These are phyloP conservation scores for Akabosia matsudoensis DNA, from an alignment of 1,140 invertebrate genomes.

Conservation along the genomic window DNA sequence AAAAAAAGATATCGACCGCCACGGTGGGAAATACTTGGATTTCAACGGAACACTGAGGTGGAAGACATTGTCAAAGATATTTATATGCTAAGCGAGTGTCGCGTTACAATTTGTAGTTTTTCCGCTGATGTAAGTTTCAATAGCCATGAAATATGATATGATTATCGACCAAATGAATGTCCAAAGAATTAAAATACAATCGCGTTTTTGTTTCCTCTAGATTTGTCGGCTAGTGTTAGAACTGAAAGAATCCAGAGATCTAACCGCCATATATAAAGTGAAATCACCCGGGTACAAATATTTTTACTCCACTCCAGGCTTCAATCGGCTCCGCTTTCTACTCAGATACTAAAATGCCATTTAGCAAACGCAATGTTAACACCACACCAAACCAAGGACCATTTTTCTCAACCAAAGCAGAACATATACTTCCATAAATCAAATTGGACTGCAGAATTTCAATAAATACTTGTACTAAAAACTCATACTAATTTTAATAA, in stretches of 20 bases:
- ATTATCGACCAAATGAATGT: too few species aligned
- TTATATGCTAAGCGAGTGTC: constrained; percentile 25
- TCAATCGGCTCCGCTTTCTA: constrained; percentile 24
- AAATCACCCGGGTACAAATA: constrained; percentile 24
- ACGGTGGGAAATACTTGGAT: constrained; percentile 26
- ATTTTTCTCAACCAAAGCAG: too few species aligned
- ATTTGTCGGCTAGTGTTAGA: constrained; percentile 27
- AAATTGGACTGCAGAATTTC: too few species aligned
- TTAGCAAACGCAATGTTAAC: too few species aligned
- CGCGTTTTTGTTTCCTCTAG: too few species aligned
- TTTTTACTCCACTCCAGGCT: not conserved
- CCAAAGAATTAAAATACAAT: too few species aligned
- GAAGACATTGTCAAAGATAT: constrained; percentile 34
- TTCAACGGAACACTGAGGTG: not conserved
- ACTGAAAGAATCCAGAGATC: constrained; percentile 1
- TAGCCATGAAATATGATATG: not conserved
- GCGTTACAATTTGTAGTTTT: constrained; percentile 29
- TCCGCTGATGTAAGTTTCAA: constrained; percentile 32
- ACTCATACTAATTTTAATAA: too few species aligned
- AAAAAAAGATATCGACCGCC: constrained; percentile 21
- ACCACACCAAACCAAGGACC: too few species aligned
- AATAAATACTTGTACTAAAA: too few species aligned
- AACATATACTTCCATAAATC: too few species aligned
- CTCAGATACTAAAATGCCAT: constrained; percentile 26
- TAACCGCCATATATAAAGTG: not conserved